Conservation (phyloP, 1,140 invertebrate species). For the Araneus ventricosus region DNA sequence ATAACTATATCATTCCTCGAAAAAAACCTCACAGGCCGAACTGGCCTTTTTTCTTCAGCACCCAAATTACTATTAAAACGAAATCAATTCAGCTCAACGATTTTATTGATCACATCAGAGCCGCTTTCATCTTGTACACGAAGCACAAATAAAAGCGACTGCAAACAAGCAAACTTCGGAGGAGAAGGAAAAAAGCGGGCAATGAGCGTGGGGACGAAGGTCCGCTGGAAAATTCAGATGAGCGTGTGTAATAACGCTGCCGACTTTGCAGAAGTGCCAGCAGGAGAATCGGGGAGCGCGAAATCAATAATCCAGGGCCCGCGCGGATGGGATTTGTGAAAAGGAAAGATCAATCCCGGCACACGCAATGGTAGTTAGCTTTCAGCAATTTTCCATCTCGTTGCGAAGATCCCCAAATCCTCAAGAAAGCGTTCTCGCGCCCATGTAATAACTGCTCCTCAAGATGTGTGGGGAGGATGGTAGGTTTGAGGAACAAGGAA, state of each 20-base stretch:
- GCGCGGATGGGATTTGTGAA: slow-evolving; percentile 29
- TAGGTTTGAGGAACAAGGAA: no score
- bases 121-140: no score
- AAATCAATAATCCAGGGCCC: slow-evolving; percentile 55
- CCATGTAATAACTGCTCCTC: not conserved
- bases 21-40: no score
- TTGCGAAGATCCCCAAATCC: not conserved
- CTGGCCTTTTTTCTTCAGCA: no score
- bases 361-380: slow-evolving; percentile 39
- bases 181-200: not conserved
- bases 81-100: no score
- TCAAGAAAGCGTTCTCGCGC: not conserved
- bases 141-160: not conserved
- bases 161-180: not conserved
- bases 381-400: slow-evolving; percentile 26
- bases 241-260: not conserved
- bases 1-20: no score
- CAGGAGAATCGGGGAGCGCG: not conserved
- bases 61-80: no score
- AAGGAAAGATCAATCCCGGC: not conserved
- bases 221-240: not conserved
- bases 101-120: no score
- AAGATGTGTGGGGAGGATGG: not conserved
- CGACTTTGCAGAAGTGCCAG: slow-evolving; percentile 3
- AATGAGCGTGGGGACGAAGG: not conserved